Conservation (phyloP, 2,888 invertebrate species). For the Eurytoma adleriae region DNA sequence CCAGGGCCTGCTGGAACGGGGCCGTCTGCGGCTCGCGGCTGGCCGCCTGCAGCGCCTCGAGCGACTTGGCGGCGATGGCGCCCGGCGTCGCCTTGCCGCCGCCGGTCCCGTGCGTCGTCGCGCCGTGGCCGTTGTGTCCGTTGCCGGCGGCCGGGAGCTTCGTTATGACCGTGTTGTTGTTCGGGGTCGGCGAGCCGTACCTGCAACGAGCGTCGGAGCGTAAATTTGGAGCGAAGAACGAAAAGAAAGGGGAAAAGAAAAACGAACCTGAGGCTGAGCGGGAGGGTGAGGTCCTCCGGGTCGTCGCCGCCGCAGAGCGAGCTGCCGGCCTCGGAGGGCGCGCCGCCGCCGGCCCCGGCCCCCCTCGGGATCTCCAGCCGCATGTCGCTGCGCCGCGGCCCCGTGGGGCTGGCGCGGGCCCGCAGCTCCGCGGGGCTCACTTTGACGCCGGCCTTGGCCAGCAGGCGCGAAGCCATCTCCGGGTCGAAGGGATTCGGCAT, state of each 20-base stretch:
- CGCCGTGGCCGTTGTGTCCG: background rate
- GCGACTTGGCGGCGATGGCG: slow-evolving; percentile 82
- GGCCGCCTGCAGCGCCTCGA: slow-evolving; percentile 79
- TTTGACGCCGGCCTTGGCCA: slow-evolving; percentile 93
- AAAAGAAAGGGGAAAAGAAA: too few relatives aligned
- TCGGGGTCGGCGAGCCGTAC: slow-evolving; percentile 81
- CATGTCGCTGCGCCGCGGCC: slow-evolving; percentile 86
- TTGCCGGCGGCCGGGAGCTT: slow-evolving; percentile 62
- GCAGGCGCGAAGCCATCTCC: slow-evolving; percentile 86
- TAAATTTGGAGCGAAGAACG: too few relatives aligned
- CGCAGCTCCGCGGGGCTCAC: slow-evolving; percentile 89
- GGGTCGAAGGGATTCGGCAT: slow-evolving; percentile 96
- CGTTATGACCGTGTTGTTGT: slow-evolving; percentile 77
- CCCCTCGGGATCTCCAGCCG: slow-evolving; percentile 86
- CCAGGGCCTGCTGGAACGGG: slow-evolving; percentile 75
- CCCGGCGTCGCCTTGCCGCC: slow-evolving; percentile 78
- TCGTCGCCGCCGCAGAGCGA: slow-evolving; percentile 88
- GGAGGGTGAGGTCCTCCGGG: slow-evolving; percentile 88
- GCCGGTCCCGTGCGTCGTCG: slow-evolving; percentile 48
- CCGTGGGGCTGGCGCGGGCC: slow-evolving; percentile 90
- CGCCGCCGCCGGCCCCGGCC: slow-evolving; percentile 75
- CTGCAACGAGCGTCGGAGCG: slow-evolving; percentile 11
- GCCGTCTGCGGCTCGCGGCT: slow-evolving; percentile 85
- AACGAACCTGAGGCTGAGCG: slow-evolving; percentile 78
- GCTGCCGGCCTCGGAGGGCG: slow-evolving; percentile 83